These are phyloP conservation scores for Torymus tubicola DNA, from an alignment of 2,888 invertebrate species.

Conservation along the genomic window DNA sequence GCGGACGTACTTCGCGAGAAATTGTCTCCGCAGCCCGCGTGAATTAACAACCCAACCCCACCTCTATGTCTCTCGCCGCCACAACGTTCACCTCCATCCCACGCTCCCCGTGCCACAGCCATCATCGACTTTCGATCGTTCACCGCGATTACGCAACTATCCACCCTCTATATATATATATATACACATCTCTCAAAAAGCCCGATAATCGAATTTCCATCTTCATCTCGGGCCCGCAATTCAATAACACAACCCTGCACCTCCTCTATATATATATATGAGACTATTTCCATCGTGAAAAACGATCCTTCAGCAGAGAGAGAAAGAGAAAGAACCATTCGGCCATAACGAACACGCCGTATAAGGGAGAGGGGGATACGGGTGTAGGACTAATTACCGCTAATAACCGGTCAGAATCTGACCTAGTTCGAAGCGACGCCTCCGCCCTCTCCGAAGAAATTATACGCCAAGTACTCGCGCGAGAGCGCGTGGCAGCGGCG, in stretches of 20 bases:
- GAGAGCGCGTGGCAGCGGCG: too few relatives aligned
- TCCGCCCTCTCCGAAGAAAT: constrained; percentile 39
- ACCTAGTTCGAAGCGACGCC: constrained; percentile 3
- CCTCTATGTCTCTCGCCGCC: too few relatives aligned
- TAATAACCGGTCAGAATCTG: constrained; percentile 38
- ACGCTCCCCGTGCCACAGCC: not conserved
- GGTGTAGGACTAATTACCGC: constrained; percentile 23
- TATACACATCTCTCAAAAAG: too few relatives aligned
- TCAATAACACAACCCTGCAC: constrained; percentile 4
- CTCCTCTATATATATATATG: too few relatives aligned
- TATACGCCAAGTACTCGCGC: constrained; percentile 41
- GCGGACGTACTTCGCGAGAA: too few relatives aligned
- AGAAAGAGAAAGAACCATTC: not conserved
- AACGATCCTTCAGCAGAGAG: not conserved
- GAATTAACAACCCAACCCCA: too few relatives aligned
- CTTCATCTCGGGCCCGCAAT: not conserved
- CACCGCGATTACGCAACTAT: not conserved
- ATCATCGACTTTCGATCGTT: not conserved
- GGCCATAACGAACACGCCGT: too few relatives aligned
- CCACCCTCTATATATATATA: not conserved
- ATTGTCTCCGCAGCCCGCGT: too few relatives aligned
- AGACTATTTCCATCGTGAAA: too few relatives aligned
- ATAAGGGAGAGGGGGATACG: too few relatives aligned
- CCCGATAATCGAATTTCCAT: constrained; percentile 12
- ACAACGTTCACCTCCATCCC: not conserved